These are phyloP conservation scores for Cossypha dichroa DNA, from an alignment of 2,797 vertebrate species.

Conservation along the genomic window DNA sequence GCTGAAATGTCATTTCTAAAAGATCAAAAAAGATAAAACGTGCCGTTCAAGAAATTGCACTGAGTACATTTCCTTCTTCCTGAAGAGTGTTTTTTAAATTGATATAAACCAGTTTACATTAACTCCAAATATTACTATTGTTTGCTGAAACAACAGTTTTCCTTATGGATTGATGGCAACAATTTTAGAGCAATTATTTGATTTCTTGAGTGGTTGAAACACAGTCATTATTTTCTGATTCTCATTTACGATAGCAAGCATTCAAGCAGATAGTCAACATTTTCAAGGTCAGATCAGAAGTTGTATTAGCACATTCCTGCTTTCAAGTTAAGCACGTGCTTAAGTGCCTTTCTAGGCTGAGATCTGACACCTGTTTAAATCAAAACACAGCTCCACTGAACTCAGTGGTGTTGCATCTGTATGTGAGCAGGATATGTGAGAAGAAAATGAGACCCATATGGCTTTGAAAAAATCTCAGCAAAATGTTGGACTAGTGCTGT, in stretches of 20 bases:
- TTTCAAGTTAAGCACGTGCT: conserved; percentile 46
- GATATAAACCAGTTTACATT: not conserved
- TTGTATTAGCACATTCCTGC: conserved; percentile 37
- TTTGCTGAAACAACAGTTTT: conserved; percentile 1
- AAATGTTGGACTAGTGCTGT: not conserved
- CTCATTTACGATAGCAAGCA: not conserved
- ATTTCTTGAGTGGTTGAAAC: not conserved
- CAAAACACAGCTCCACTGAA: conserved; percentile 41
- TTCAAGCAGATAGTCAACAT: not conserved
- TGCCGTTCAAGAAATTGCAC: not conserved
- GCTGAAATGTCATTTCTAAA: not conserved
- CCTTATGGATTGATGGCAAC: not conserved
- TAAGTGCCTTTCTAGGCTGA: conserved; percentile 43
- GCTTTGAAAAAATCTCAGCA: conserved; percentile 9
- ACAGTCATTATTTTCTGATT: not conserved
- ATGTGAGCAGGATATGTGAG: not conserved
- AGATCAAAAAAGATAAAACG: not conserved
- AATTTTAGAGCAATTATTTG: not conserved
- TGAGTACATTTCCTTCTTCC: not conserved
- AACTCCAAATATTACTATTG: not conserved
- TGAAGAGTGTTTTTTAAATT: not conserved
- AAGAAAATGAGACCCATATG: conserved; percentile 57
- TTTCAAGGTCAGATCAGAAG: conserved; percentile 35
- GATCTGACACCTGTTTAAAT: conserved; percentile 59
- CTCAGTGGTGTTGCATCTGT: not conserved